Percentiles rank a stretch among this genome's conserved stretches.
phyloP scores from a whole-genome alignment of 2,113 vertebrate genomes.

The Anarrhichthys ocellatus region DNA sequence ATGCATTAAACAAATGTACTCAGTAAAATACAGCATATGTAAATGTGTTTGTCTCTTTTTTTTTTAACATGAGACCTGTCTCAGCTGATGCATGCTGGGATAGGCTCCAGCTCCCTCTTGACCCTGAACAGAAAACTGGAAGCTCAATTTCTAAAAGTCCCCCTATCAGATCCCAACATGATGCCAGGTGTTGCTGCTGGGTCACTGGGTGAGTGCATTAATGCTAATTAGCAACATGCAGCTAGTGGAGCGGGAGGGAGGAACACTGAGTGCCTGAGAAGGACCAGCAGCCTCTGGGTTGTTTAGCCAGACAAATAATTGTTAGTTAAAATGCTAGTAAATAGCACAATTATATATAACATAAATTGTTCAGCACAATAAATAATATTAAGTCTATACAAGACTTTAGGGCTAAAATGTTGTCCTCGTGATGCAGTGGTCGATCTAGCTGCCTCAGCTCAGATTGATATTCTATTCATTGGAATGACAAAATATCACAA shows the following conservation, averaged over 20 bases:
- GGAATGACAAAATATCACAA: too few relatives aligned
- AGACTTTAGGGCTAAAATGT: background rate
- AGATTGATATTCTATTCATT: too few relatives aligned
- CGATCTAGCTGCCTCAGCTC: too few relatives aligned
- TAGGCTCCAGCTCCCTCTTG: background rate
- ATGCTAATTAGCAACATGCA: background rate
- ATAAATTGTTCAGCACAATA: background rate
- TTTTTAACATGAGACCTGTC: background rate
- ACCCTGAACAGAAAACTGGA: background rate
- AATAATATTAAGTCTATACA: background rate
- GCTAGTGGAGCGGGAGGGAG: background rate
- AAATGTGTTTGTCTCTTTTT: background rate
- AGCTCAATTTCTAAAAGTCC: background rate
- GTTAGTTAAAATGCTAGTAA: background rate
- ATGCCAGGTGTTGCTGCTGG: conserved; percentile 23
- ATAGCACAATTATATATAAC: too few relatives aligned
- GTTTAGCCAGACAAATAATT: background rate
- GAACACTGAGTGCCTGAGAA: background rate
- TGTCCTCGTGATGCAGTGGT: background rate
- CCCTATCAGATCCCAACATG: background rate
- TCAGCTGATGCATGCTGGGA: background rate
- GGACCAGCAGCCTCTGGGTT: background rate
- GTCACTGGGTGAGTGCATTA: background rate
- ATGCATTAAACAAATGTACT: background rate
- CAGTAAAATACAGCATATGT: background rate